A percentile compares a stretch with the other conserved stretches of the same genome.
phyloP scores from a whole-genome alignment of 2,888 invertebrate genomes.

The Hemistola chrysoprasaria region DNA sequence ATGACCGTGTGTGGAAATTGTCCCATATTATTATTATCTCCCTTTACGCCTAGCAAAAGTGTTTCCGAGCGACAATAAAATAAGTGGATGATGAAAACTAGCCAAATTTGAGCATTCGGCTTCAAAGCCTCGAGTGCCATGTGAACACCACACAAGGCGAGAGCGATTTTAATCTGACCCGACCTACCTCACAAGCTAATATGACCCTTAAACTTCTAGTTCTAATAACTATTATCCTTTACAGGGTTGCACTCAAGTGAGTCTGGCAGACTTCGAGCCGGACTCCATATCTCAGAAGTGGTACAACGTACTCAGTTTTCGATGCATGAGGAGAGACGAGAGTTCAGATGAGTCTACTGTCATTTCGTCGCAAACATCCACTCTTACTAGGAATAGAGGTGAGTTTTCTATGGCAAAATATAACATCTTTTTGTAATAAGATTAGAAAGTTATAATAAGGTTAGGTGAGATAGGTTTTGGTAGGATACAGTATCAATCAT shows the following conservation, averaged over 20 bases:
- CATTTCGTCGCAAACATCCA: constrained; percentile 97
- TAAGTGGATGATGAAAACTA: constrained; percentile 69
- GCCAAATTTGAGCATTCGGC: constrained; percentile 81
- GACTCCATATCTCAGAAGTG: constrained; percentile 91
- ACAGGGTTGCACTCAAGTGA: constrained; percentile 97
- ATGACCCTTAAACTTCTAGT: background rate
- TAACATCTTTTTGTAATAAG: too few relatives aligned
- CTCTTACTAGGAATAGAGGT: constrained; percentile 94
- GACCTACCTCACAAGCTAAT: background rate
- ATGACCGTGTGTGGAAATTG: too few relatives aligned
- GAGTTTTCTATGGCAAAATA: too few relatives aligned
- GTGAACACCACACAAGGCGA: constrained; percentile 65
- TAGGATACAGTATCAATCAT: too few relatives aligned
- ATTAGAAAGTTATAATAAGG: too few relatives aligned
- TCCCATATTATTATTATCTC: too few relatives aligned
- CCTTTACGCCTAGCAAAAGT: too few relatives aligned
- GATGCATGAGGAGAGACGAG: constrained; percentile 87
- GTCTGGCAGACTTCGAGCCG: constrained; percentile 96
- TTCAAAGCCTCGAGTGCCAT: constrained; percentile 72
- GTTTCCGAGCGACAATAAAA: too few relatives aligned
- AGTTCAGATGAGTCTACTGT: constrained; percentile 98
- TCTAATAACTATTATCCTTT: constrained; percentile 33
- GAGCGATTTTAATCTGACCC: constrained; percentile 71
- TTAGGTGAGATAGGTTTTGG: too few relatives aligned
- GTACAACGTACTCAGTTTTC: constrained; percentile 95